Base-by-base conservation (phyloP, 2,113 vertebrate species). In the Alosa alosa region DNA sequence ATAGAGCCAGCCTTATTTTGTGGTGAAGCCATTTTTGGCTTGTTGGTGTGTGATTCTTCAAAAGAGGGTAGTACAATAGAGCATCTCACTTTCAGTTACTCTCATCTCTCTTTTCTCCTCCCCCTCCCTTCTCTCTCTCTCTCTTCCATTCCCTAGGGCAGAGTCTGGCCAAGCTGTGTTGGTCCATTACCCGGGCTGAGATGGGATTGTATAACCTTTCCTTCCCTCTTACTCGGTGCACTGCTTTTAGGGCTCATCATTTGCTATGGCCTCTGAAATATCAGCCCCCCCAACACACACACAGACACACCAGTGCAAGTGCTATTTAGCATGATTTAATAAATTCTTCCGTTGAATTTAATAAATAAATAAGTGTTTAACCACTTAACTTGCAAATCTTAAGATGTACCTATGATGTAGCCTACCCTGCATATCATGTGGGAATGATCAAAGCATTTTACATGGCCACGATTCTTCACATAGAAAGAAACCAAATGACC, bases 171-270 rank as follows among this genome's bases (percentile, higher is more conserved):
- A 78, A 39, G 72, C 72, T 15, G 25, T 17, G 15, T 18, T 78
- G 72, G 72, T 78, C 72, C 72, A 78, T 78, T 36, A 36, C 72
- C 72, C 72, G 2, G 72, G 25, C 72, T 78, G 72, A 39, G 31
- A 78, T 78, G 31, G 72, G 72, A 78, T 78, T 78, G 72, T 78
- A 78, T 39, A 36, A 78, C 72, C 72, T 78, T 39, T 36, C 31
- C 72, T 36, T 4, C 31, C 10, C 72, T 36, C 72, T 68, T 25
- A 39, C 72, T 78, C 72, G 5, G 72, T 11, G 72, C 31, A 39
- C 31, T 4, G 25, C 31, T 39, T 78, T 78, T 17, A 78, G 31
- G 36, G 31, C 25, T 17, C 3, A 39, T 78, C 72, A 36, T 78
- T 78, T 78, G 72, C 72, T 78, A 39, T 78, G 72, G 72, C 72